Base-by-base conservation (phyloP, 1,140 invertebrate species). In the Cataglyphis hispanica region DNA sequence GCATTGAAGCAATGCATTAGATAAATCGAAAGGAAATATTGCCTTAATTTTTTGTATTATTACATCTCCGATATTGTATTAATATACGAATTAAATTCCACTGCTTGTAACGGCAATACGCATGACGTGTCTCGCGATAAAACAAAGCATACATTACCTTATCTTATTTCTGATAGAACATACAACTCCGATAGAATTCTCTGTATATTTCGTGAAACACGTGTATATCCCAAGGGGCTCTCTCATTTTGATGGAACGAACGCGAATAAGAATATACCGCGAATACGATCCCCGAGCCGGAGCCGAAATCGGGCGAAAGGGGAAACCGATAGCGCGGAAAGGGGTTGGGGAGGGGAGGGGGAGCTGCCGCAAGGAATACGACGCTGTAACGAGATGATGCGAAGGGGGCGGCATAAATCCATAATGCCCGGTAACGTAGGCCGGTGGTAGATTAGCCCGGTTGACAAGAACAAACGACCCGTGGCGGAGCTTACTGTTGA, bases 391-490 rank as follows among this genome's bases (percentile, higher is more conserved):
- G 76, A 89, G 87, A 50, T 86, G 76, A 77, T 72, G 31, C 84
- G 31, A n/a, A 46, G 50, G 13, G 72, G 58, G 50, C 50, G 50
- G 31, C 75, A 89, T 90, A 87, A 90, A 90, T 90, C 89, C 88
- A 85, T 89, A 89, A 90, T 78, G 64, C 87, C 34, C 70, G 58
- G 58, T 64, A 46, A 61, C 64, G 58, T 56, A 75, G 75, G 31
- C 63, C 19, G 76, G 74, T 81, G 76, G 74, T 81, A 91, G 92
- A 92, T 92, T 91, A 92, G 90, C 86, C 46, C 43, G 77, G 78
- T 84, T 90, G 91, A 92, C 92, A 91, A 87, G 89, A 92, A 91
- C 91, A 92, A 92, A 92, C 85, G 89, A 90, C 64, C 86, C 25
- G 22, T 69, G 25, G 22, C 50, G 67, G 53, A 27, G 78, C 56